Conservation (phyloP, 1,140 invertebrate genomes). For the Drosophila lacertosa region DNA sequence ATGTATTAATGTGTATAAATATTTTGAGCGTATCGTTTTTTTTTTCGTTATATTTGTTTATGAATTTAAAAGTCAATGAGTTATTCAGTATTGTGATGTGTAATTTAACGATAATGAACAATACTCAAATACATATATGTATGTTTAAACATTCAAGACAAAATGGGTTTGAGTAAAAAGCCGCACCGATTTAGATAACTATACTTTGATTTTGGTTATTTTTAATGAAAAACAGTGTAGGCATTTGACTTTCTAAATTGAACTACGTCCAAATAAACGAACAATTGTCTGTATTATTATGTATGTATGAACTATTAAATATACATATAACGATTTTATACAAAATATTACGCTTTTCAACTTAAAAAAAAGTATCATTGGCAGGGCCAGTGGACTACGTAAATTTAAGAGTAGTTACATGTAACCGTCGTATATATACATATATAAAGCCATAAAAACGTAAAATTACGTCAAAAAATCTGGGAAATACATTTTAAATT, state of each 20-base stretch:
- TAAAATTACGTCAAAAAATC: constrained; percentile 32
- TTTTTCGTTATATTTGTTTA: constrained; percentile 20
- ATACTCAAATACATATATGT: constrained; percentile 3
- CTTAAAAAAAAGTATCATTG: constrained; percentile 13
- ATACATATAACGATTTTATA: constrained; percentile 17
- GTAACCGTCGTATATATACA: constrained; percentile 12
- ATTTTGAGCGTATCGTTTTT: constrained; percentile 45
- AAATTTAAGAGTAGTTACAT: constrained; percentile 14
- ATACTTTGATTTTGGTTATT: not conserved
- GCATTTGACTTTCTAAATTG: not conserved
- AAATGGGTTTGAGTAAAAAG: not conserved
- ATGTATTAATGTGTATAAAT: constrained; percentile 43
- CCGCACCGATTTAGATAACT: not conserved
- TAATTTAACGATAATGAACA: constrained; percentile 8
- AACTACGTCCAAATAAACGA: constrained; percentile 7
- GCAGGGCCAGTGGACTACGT: constrained; percentile 18
- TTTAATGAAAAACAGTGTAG: constrained; percentile 4
- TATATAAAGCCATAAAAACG: constrained; percentile 30
- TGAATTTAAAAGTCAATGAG: constrained; percentile 25
- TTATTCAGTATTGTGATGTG: constrained; percentile 8
- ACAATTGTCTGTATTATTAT: not conserved
- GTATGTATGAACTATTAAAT: constrained; percentile 1
- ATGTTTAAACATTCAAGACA: not conserved
- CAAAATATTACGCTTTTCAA: constrained; percentile 21
- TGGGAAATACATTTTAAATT: constrained; percentile 39